Base-by-base conservation (phyloP, 2,797 vertebrate species). In the Melanotaenia nigrans region DNA sequence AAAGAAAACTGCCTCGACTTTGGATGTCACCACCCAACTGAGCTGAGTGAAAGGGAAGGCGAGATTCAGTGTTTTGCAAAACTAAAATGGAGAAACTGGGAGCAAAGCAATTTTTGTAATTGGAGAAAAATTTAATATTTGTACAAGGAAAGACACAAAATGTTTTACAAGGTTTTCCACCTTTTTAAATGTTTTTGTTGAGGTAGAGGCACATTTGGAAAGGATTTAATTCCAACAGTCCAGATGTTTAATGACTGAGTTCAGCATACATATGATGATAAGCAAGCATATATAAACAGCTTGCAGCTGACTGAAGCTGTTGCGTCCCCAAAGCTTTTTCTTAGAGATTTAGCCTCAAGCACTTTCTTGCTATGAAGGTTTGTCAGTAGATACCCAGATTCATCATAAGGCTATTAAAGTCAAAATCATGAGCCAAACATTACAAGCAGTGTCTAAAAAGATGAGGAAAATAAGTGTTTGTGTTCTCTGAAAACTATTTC, bases 1-100 rank as follows among this genome's bases (percentile, higher is more conserved):
- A 82, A 78, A 84, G 87, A 86, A 90, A 89, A 87, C 81, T 80
- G 83, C 85, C 82, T 82, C 61, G 42, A 86, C 87, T 87, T 84
- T 79, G 81, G 81, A 84, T 81, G 81, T 78, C 79, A 81, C 73
- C 88, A 84, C 77, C 76, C 60, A 68, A 28, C 71, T 30, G 77
- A 79, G 81, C 76, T 75, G 73, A 71, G 71, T 25, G 62, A 73
- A 53, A 80, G 28, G 40, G 71, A 73, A 75, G 61, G 54, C 65
- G 45, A 32, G 63, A 65, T 65, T 66, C 32, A 1, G 13, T 20
- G 49, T 61, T 71, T 56, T 73, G 58, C 57, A 65, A 71, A 64
- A 47, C 65, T 60, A 60, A 61, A 63, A 70, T 65, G 30, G 24
- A 5, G 51, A 38, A 75, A 70, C 74, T 25, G 11, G 14, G 61